These are phyloP conservation scores for Mus pahari DNA, from an alignment of 2,113 vertebrate species.

Conservation along the genomic window DNA sequence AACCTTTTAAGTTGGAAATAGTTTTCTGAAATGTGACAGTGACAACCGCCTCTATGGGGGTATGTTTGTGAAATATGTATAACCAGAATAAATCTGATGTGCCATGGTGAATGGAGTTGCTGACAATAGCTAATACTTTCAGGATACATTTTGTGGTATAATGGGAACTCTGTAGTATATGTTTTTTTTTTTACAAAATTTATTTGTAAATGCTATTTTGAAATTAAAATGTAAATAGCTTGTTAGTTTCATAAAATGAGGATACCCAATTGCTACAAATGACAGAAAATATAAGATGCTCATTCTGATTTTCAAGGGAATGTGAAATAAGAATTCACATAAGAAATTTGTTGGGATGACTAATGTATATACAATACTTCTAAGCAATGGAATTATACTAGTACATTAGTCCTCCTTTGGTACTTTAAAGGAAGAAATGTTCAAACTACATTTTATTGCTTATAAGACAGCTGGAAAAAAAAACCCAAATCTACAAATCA, in stretches of 20 bases:
- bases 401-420: background rate
- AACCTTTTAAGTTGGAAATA: background rate
- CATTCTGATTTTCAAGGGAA: background rate
- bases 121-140: background rate
- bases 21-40: slow-evolving; percentile 11
- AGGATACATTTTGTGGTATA: background rate
- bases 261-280: background rate
- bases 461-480: slow-evolving; percentile 14
- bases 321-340: background rate
- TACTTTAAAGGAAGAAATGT: background rate
- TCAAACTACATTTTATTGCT: background rate
- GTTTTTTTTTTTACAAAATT: background rate
- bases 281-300: background rate
- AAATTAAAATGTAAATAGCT: background rate
- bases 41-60: background rate
- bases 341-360: background rate
- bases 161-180: background rate
- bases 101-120: background rate
- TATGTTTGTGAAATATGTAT: slow-evolving; percentile 6
- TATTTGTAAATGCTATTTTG: slow-evolving; percentile 1
- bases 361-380: background rate
- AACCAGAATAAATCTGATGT: background rate
- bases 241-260: background rate
- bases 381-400: background rate
- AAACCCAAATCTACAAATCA: background rate